Conservation (phyloP, 2,797 vertebrate genomes). For the Cyclopterus lumpus region DNA sequence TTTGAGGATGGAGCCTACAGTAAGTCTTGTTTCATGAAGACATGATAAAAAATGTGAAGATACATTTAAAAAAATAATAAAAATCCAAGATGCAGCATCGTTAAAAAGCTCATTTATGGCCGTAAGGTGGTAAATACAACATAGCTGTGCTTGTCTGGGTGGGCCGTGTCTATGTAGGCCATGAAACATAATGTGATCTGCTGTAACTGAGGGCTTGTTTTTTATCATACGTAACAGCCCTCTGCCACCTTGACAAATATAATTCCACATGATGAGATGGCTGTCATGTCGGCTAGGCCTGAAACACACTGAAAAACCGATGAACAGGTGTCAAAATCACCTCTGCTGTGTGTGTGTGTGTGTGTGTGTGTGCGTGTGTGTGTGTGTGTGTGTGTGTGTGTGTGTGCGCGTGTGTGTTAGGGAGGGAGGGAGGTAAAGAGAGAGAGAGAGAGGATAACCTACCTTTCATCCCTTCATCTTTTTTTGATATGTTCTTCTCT, state of each 20-base stretch:
- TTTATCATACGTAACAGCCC: slow-evolving; percentile 40
- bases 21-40: slow-evolving; percentile 5
- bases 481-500: slow-evolving; percentile 47
- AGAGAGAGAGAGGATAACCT: slow-evolving; percentile 61
- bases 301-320: slow-evolving; percentile 66
- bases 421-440: neutral
- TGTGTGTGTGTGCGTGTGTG: slow-evolving; percentile 14
- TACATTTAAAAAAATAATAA: neutral
- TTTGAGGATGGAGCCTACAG: slow-evolving; percentile 15
- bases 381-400: slow-evolving; percentile 9
- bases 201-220: slow-evolving; percentile 44
- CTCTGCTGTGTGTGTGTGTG: slow-evolving; percentile 49
- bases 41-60: neutral
- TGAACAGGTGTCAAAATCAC: slow-evolving; percentile 82
- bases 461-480: slow-evolving; percentile 78
- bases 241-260: slow-evolving; percentile 67
- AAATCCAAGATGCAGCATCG: slow-evolving; percentile 24
- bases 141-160: slow-evolving; percentile 63
- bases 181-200: slow-evolving; percentile 59
- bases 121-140: slow-evolving; percentile 46
- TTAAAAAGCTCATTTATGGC: slow-evolving; percentile 14
- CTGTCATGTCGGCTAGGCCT: slow-evolving; percentile 68
- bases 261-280: slow-evolving; percentile 66
- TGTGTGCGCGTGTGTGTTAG: slow-evolving; percentile 1
- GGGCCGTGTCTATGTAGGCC: slow-evolving; percentile 78